Percentiles rank a stretch among this genome's conserved stretches.
phyloP scores from a whole-genome alignment of 1,140 invertebrate genomes.

The Apis mellifera region Amel_HAv3.1 CM009934.2:3776501-3777000 shows the following conservation, averaged over 20 bases:
- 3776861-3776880: slow-evolving; percentile 61
- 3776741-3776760: slow-evolving; percentile 10
- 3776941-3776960: slow-evolving; percentile 71
- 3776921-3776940: slow-evolving; percentile 66
- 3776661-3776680: slow-evolving; percentile 22
- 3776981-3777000: slow-evolving; percentile 60
- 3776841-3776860: slow-evolving; percentile 65
- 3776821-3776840: slow-evolving; percentile 80
- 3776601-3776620: neutral
- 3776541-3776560: neutral
- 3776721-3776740: slow-evolving; percentile 23
- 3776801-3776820: slow-evolving; percentile 78
- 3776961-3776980: slow-evolving; percentile 47
- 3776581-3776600: slow-evolving; percentile 14
- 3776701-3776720: neutral
- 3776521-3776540: neutral
- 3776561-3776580: slow-evolving; percentile 24
- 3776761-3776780: slow-evolving; percentile 70
- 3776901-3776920: slow-evolving; percentile 24
- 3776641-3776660: neutral
- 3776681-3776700: neutral
- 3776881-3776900: slow-evolving; percentile 36
- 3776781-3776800: slow-evolving; percentile 58
- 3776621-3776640: neutral
- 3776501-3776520: too few species aligned